Base-by-base conservation (phyloP, 2,888 invertebrate genomes). In the Hanleya hanleyi region DNA sequence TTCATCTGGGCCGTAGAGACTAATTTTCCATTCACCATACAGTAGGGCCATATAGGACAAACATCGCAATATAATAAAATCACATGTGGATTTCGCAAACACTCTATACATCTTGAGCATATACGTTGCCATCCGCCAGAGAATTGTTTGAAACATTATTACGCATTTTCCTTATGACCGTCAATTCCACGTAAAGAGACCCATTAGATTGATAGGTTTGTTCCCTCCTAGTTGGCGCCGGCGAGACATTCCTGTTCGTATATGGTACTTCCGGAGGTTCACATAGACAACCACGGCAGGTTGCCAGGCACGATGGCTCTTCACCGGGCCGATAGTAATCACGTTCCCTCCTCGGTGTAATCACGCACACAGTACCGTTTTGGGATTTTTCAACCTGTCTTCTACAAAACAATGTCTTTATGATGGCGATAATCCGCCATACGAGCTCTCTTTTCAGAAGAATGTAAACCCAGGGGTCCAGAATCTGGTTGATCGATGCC, bases 391-490 rank as follows among this genome's bases (percentile, higher is more conserved):
- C 36, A 9, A 29, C 18, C 26, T n/a, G n/a, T n/a, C 35, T 64
- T 37, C 64, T 15, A 35, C 64, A 64, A 29, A n/a, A 37, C 12
- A 64, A n/a, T 12, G 37, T 22, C n/a, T 37, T 64, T 15, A 84
- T 69, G 15, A 78, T 70, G 35, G 69, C 70, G 32, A 79, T 77
- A 7, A 82, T 69, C 49, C 77, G 78, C 82, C 81, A 82, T 5
- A 85, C 78, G 7, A 85, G 71, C 61, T 85, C 83, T 64, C 89
- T 84, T 38, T 90, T 81, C 67, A 90, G 83, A 26, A 90, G 82
- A 72, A 90, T 88, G 80, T 90, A 90, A 22, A 90, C 88, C 90
- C 90, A 90, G 29, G 90, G 90, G 73, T 90, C 89, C 26, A 90
- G 81, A 51, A 90, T 86, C 74, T 89, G 90, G 76, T 90, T 90